Conservation (phyloP, 1,140 invertebrate genomes). For the Cherax quadricarinatus region DNA sequence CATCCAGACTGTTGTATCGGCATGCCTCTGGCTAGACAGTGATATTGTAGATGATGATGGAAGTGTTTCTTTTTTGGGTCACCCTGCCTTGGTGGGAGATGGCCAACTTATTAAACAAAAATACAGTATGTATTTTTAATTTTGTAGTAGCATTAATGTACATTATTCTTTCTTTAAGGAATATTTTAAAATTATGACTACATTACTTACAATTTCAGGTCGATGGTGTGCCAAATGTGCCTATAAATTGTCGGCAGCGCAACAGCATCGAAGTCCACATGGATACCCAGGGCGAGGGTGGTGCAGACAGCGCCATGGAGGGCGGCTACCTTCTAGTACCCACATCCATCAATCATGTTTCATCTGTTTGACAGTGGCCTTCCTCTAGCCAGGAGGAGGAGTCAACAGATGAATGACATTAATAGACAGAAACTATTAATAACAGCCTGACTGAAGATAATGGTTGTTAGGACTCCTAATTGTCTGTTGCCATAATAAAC, state of each 20-base stretch:
- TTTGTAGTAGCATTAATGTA: no score
- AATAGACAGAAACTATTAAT: slow-evolving; percentile 5
- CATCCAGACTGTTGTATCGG: no score
- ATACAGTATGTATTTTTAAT: no score
- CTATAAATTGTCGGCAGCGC: slow-evolving; percentile 37
- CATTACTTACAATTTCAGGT: slow-evolving; percentile 13
- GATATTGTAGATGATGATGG: no score
- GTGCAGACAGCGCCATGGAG: slow-evolving; percentile 38
- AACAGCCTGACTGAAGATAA: background rate
- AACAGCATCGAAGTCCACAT: slow-evolving; percentile 48
- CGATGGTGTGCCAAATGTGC: slow-evolving; percentile 22
- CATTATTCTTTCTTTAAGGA: no score
- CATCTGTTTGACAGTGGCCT: slow-evolving; percentile 61
- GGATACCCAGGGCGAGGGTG: slow-evolving; percentile 35
- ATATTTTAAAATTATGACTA: background rate
- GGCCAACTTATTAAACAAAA: no score
- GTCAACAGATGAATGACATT: slow-evolving; percentile 57
- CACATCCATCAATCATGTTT: slow-evolving; percentile 35
- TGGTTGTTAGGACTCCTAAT: background rate
- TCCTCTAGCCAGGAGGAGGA: slow-evolving; percentile 46
- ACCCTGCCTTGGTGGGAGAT: no score
- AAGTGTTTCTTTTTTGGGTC: no score
- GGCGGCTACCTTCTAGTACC: slow-evolving; percentile 55
- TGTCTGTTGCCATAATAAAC: background rate
- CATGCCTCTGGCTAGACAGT: no score